A percentile compares a stretch with the other conserved stretches of the same genome.
phyloP scores from a whole-genome alignment of 1,140 invertebrate genomes.

The Ceratina japonica region DNA sequence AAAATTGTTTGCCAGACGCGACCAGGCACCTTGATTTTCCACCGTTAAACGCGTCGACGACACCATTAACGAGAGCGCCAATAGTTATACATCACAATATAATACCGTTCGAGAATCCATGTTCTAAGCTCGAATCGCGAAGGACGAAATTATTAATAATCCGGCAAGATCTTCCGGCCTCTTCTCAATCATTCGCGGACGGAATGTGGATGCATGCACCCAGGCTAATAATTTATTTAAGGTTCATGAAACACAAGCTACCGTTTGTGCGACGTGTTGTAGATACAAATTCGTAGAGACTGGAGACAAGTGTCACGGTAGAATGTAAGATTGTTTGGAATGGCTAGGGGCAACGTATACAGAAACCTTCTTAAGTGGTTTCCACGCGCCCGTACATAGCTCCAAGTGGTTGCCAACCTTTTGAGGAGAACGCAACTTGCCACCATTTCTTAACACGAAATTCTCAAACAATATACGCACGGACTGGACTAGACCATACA shows the following conservation, averaged over 20 bases:
- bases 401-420: conserved; percentile 2
- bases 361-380: conserved; percentile 11
- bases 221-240: not conserved
- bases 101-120: no score
- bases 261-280: not conserved
- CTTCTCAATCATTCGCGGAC: no score
- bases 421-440: not conserved
- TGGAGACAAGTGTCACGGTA: not conserved
- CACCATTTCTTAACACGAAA: not conserved
- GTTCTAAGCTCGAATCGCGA: no score
- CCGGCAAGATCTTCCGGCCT: no score
- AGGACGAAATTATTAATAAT: no score
- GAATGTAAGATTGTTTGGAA: conserved; percentile 12
- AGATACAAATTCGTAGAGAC: not conserved
- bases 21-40: conserved; percentile 24
- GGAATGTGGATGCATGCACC: no score
- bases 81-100: not conserved
- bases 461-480: not conserved
- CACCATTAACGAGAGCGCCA: conserved; percentile 8
- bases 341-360: not conserved
- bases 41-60: conserved; percentile 13
- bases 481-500: no score
- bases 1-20: not conserved
- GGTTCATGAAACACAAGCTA: not conserved
- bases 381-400: not conserved